Evolutionary conservation across 2,797 vertebrate genomes (phyloP).

Genomic region (Arnoldichthys spilopterus): DNA sequence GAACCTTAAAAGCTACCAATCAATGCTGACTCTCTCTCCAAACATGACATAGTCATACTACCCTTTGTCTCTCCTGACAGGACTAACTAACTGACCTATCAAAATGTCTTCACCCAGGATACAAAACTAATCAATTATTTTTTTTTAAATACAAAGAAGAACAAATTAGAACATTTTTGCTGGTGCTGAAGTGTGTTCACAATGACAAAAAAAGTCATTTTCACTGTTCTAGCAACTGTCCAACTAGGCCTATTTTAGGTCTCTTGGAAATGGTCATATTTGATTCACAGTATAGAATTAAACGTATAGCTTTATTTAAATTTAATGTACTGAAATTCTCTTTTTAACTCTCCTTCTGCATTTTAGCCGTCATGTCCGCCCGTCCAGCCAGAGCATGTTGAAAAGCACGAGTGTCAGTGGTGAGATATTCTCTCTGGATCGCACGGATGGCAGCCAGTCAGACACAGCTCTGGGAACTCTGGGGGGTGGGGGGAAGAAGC

Average conservation of each 20-base stretch:
- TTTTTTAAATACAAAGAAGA: background rate
- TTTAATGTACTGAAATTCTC: background rate
- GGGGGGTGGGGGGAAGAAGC: slow-evolving; percentile 90
- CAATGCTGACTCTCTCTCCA: background rate
- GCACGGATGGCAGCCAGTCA: slow-evolving; percentile 96
- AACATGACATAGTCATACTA: background rate
- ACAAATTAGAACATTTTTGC: background rate
- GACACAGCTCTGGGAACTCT: slow-evolving; percentile 94
- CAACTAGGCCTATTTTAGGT: background rate
- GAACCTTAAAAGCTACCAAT: background rate
- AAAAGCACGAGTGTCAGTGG: slow-evolving; percentile 97
- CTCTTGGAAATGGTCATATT: background rate
- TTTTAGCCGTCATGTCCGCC: slow-evolving; percentile 89
- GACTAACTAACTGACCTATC: background rate
- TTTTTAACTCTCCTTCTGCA: background rate
- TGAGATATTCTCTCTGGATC: slow-evolving; percentile 94
- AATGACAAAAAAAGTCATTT: too few species aligned
- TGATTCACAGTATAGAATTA: background rate
- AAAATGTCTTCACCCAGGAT: background rate
- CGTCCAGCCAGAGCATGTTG: slow-evolving; percentile 88
- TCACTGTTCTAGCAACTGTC: background rate
- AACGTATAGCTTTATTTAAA: background rate
- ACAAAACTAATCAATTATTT: background rate
- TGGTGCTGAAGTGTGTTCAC: too few species aligned
- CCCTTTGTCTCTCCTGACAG: background rate